Percentiles rank a stretch among this genome's conserved stretches.
phyloP scores from a whole-genome alignment of 2,797 vertebrate species.

The Falco biarmicus region DNA sequence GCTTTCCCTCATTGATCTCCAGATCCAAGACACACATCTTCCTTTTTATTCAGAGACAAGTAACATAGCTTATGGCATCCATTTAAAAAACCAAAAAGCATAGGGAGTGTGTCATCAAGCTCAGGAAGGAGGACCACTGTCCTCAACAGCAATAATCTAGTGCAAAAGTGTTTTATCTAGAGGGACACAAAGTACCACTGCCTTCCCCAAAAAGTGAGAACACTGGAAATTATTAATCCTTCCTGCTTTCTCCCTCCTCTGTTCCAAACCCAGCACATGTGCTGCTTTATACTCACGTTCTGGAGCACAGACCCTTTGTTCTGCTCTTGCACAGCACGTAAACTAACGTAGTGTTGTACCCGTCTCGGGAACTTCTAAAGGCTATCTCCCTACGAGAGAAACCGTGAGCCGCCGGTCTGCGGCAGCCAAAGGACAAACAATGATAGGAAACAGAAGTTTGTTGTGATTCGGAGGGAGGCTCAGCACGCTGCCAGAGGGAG shows the following conservation, averaged over 20 bases:
- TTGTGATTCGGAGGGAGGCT: not conserved
- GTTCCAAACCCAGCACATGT: not conserved
- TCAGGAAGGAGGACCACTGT: rapidly evolving
- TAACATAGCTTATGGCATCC: not conserved
- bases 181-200: not conserved
- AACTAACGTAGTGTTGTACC: not conserved
- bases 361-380: not conserved
- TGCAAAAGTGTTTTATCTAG: not conserved
- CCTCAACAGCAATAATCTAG: not conserved
- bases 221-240: not conserved
- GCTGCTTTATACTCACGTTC: not conserved
- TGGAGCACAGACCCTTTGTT: not conserved
- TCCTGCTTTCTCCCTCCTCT: not conserved
- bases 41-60: not conserved
- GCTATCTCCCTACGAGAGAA: not conserved
- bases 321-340: not conserved
- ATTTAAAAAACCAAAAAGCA: not conserved
- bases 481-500: not conserved
- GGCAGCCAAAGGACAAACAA: not conserved
- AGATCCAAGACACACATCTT: not conserved
- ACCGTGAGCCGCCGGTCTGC: not conserved
- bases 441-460: not conserved
- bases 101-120: not conserved
- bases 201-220: not conserved
- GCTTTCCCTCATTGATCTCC: not conserved